Evolutionary conservation across 1,140 invertebrate species (phyloP), one percentile per base, ranked within the genome.

Genomic region (Drosophila parabipectinata): DNA sequence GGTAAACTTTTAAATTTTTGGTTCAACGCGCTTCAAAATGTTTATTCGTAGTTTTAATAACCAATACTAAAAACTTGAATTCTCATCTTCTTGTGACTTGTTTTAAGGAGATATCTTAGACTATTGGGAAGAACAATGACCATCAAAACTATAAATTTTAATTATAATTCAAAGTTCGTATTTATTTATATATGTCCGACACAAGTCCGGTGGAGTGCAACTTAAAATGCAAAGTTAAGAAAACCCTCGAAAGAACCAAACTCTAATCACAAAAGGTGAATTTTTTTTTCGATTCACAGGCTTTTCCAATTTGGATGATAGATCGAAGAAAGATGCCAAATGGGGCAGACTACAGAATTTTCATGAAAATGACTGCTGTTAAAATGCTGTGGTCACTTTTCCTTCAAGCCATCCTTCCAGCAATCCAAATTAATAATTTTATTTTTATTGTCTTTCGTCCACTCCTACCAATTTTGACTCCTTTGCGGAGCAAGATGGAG

Each of bases 281-380:
- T 0, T 5, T 28, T 28, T 28, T 28, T 28, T 1, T 28, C 4
- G 6, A 28, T 28, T 6, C 6, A 6, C 0, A 7, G 26, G 5
- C 6, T 28, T 28, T 28, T 7, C 5, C 4, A 28, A 28, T 28
- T 28, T 1, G 26, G 26, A 28, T 32, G 10, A 37, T 10, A 3
- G 10, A 4, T 37, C 34, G 3, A 37, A 15, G 28, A 48, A 63
- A 9, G 44, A 24, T 28, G 21, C n/a, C 34, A n/a, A 12, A 45
- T 53, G 63, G 56, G 67, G 53, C 53, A 30, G 30, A 59, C 44
- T 10, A 37, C 34, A 61, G 21, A 68, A 63, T 77, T 85, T 85
- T 87, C 71, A 80, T 85, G 77, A 84, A 85, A 84, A 84, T 59
- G 75, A 57, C 74, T 75, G 69, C 78, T 74, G 81, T 85, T 87